Percentiles rank a stretch among this genome's conserved stretches.
Conservation (phyloP, 2,113 vertebrate genomes). For the Alligator sinensis region DNA sequence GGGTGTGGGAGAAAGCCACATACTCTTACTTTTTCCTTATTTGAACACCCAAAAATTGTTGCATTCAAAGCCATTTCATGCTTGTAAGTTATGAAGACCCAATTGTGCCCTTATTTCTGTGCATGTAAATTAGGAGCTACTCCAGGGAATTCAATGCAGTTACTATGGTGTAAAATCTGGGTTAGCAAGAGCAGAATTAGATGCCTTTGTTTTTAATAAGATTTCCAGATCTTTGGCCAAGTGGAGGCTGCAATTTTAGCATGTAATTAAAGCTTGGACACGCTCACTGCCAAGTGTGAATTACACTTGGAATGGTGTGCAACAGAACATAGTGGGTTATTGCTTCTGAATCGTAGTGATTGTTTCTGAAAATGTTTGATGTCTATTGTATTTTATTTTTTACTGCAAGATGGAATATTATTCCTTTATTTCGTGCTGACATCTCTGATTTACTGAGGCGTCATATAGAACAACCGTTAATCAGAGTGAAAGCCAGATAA, state of each 20-base stretch:
- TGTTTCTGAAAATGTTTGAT: background rate
- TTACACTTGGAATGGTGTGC: background rate
- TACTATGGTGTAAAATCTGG: background rate
- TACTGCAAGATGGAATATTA: background rate
- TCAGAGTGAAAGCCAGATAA: conserved; percentile 45
- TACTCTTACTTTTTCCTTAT: too few relatives aligned
- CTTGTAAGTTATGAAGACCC: background rate
- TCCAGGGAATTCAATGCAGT: background rate
- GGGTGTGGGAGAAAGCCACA: too few relatives aligned
- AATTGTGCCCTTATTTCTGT: background rate
- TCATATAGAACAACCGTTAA: background rate
- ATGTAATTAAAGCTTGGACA: background rate
- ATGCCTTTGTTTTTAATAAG: background rate
- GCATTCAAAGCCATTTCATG: background rate
- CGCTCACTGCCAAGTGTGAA: rapidly evolving
- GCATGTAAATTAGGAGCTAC: background rate
- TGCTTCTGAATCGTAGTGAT: background rate
- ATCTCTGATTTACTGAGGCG: background rate
- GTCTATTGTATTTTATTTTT: background rate
- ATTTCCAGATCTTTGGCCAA: background rate
- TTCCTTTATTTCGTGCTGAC: background rate
- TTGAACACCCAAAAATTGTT: background rate
- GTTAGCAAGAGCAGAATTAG: background rate
- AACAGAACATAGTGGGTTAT: background rate
- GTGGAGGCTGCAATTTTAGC: background rate